Base-by-base conservation (phyloP, 2,113 vertebrate genomes). In the Brachyhypopomus gauderio region DNA sequence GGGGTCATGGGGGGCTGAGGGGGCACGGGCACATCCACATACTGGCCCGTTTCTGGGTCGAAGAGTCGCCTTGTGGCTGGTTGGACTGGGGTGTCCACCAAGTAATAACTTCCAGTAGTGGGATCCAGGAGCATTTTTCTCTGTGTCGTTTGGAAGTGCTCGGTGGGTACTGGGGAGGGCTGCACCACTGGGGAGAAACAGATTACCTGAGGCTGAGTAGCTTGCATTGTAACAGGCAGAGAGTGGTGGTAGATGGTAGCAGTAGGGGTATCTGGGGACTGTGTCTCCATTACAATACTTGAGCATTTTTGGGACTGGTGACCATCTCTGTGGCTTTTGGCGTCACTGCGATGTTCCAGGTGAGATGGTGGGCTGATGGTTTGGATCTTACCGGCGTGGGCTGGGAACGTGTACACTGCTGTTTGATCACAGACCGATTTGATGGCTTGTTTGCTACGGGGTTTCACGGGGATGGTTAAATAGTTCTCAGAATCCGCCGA, bases 21-120 rank as follows among this genome's bases (percentile, higher is more conserved):
- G 0, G 93, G 89, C 89, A 99, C 63, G 0, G 97, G 96, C 27
- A 99, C 93, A 1, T 99, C 97, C 80, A 98, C 96, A 3, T 97
- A 99, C 87, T 98, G 97, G 4, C 97, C 95, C 0, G 96, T 98
- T 85, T 99, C 97, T 0, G 97, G 97, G 85, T 99, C 97, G 75
- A 96, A 98, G 3, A 98, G 95, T 70, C 97, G 94, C 64, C 93
- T 94, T 72, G 95, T 97, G 77, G 94, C 58, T 0, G 93, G 94
- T 84, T 93, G 95, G n/a, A 96, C 88, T 0, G 96, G 97, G 0
- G 96, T 94, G 88, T 99, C 97, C 77, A 99, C 96, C 82, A 98
- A 90, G 88, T 98, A 99, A 89, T 96, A 98, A 88, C 93, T 96
- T 34, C 97, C 97, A 0, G 96, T 98, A 69, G 93, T 94, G 71